phyloP scores from a whole-genome alignment of 1,140 invertebrate species.

The Cyphomyrmex costatus region DNA sequence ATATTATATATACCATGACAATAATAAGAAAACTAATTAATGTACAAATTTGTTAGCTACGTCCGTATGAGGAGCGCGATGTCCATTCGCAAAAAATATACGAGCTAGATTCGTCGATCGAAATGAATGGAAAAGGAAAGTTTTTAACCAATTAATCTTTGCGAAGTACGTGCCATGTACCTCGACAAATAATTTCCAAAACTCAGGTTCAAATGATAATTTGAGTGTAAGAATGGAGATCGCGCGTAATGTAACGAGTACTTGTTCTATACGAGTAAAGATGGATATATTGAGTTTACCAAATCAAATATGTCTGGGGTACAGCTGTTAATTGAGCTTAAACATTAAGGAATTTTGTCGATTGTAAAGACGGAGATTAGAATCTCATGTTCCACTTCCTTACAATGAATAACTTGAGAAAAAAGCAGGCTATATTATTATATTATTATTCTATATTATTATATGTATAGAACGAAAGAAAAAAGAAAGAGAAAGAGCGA shows the following conservation, averaged over 20 bases:
- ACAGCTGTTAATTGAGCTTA: slow-evolving; percentile 69
- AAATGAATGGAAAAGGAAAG: not conserved
- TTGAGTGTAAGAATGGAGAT: slow-evolving; percentile 53
- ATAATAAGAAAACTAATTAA: slow-evolving; percentile 87
- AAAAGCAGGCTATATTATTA: slow-evolving; percentile 56
- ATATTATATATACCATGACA: slow-evolving; percentile 86
- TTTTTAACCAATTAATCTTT: slow-evolving; percentile 1
- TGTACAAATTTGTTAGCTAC: slow-evolving; percentile 87
- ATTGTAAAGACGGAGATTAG: slow-evolving; percentile 55
- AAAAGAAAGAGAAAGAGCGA: slow-evolving; percentile 24
- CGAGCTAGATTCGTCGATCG: slow-evolving; percentile 38
- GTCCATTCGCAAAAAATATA: slow-evolving; percentile 56
- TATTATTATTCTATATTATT: slow-evolving; percentile 61
- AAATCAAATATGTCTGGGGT: slow-evolving; percentile 61
- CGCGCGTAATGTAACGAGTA: slow-evolving; percentile 39
- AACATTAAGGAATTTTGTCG: slow-evolving; percentile 60
- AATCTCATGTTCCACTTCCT: slow-evolving; percentile 55
- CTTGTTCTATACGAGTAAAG: slow-evolving; percentile 49
- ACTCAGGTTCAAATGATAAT: slow-evolving; percentile 33
- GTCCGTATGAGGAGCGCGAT: slow-evolving; percentile 79
- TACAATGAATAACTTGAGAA: slow-evolving; percentile 58
- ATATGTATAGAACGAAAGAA: slow-evolving; percentile 35
- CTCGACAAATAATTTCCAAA: slow-evolving; percentile 40
- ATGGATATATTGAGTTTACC: slow-evolving; percentile 58
- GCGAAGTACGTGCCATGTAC: slow-evolving; percentile 10